Conservation (phyloP, 2,888 invertebrate species). For the Brachypalpus laphriformis region DNA sequence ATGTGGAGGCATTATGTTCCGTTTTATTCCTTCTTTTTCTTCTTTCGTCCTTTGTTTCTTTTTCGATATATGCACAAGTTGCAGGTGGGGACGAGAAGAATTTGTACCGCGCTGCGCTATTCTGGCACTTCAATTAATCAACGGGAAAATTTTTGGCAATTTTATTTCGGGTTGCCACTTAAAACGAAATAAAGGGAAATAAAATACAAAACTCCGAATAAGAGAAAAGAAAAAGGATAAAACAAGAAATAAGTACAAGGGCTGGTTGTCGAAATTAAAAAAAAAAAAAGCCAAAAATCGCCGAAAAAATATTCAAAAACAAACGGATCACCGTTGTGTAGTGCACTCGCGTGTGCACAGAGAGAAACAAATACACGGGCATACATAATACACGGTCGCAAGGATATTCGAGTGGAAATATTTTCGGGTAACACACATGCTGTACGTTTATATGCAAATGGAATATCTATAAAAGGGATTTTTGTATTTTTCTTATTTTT, state of each 20-base stretch:
- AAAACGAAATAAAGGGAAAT: conserved; percentile 68
- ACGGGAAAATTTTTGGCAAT: conserved; percentile 74
- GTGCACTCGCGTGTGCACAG: conserved; percentile 70
- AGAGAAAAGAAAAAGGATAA: conserved; percentile 45
- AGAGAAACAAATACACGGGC: conserved; percentile 48
- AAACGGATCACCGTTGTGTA: conserved; percentile 72
- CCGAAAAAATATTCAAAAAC: conserved; percentile 54
- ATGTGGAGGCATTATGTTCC: conserved; percentile 62
- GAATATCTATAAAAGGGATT: conserved; percentile 67
- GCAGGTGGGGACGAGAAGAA: neutral
- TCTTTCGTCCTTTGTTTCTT: conserved; percentile 65
- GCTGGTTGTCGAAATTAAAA: conserved; percentile 66
- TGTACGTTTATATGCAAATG: conserved; percentile 48
- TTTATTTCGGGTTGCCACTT: conserved; percentile 73
- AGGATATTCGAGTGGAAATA: conserved; percentile 64
- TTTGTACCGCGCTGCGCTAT: conserved; percentile 58
- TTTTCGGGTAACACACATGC: conserved; percentile 53
- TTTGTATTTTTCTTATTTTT: conserved; percentile 37
- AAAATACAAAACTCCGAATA: conserved; percentile 64
- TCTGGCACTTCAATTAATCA: conserved; percentile 74
- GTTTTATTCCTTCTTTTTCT: conserved; percentile 41
- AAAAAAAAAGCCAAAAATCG: conserved; percentile 25
- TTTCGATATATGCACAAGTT: conserved; percentile 66
- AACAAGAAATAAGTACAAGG: conserved; percentile 67
- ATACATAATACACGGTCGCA: conserved; percentile 38